These are phyloP conservation scores for Potamilus streckersoni DNA, from an alignment of 1,140 invertebrate genomes.

Conservation along the genomic window DNA sequence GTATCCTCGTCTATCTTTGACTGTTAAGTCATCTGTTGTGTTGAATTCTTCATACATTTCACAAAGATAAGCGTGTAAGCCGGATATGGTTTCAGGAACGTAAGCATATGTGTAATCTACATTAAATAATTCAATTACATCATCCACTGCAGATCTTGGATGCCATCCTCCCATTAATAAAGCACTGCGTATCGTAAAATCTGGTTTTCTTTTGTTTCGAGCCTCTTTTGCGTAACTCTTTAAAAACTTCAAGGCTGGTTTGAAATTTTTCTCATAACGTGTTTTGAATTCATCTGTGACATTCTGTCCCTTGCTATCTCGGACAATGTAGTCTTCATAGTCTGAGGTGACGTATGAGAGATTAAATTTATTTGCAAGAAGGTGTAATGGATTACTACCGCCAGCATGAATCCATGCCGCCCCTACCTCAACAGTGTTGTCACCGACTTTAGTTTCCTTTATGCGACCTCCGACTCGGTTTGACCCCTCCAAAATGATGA, in stretches of 20 bases:
- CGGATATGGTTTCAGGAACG: slow-evolving; percentile 4
- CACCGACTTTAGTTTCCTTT: background rate
- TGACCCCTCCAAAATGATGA: slow-evolving; percentile 21
- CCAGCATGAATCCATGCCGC: slow-evolving; percentile 26
- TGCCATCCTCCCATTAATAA: slow-evolving; percentile 16
- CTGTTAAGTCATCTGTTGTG: slow-evolving; percentile 7
- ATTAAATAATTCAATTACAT: slow-evolving; percentile 10
- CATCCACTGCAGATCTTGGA: slow-evolving; percentile 10
- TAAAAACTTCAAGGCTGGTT: too few species aligned
- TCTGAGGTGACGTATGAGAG: background rate
- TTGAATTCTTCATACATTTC: slow-evolving; percentile 10
- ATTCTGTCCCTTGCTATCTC: too few species aligned
- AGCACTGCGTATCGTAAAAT: slow-evolving; percentile 13
- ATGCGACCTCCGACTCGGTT: slow-evolving; percentile 10
- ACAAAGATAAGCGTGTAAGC: slow-evolving; percentile 1
- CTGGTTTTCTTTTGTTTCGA: background rate
- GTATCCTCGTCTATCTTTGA: slow-evolving; percentile 15
- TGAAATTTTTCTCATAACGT: too few species aligned
- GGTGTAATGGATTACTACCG: slow-evolving; percentile 20
- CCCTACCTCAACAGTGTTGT: slow-evolving; percentile 19
- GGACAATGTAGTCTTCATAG: too few species aligned
- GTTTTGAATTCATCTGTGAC: too few species aligned
- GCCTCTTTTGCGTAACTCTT: too few species aligned
- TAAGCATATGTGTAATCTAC: slow-evolving; percentile 16
- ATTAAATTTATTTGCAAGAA: slow-evolving; percentile 7